Conservation (phyloP, 1,140 invertebrate genomes). For the Apolygus lucorum region DNA sequence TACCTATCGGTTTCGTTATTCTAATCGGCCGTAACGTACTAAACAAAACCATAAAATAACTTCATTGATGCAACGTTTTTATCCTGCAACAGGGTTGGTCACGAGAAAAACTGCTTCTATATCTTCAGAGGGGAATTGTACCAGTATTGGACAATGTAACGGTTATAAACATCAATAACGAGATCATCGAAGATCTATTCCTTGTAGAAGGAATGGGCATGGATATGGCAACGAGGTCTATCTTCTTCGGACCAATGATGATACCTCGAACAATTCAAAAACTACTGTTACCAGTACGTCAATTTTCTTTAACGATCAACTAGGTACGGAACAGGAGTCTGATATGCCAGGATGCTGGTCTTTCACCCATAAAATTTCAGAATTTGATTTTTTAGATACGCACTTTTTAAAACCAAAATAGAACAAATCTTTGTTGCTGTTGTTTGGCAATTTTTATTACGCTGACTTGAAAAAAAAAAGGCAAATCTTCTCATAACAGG, state of each 20-base stretch:
- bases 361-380: too few species aligned
- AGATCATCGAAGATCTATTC: conserved; percentile 28
- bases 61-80: too few species aligned
- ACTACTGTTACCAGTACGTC: conserved; percentile 17
- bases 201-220: conserved; percentile 26
- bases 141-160: conserved; percentile 19
- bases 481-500: too few species aligned
- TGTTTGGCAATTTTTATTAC: too few species aligned
- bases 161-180: conserved; percentile 15
- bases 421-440: too few species aligned
- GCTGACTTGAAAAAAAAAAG: too few species aligned
- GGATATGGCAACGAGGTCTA: conserved; percentile 20
- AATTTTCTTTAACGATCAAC: background rate
- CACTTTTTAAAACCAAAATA: too few species aligned
- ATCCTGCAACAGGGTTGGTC: conserved; percentile 27
- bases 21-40: too few species aligned
- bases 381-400: too few species aligned
- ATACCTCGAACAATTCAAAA: conserved; percentile 27
- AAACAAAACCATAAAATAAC: too few species aligned
- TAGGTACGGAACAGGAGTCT: background rate
- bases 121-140: conserved; percentile 32
- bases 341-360: too few species aligned
- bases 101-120: conserved; percentile 31
- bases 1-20: too few species aligned
- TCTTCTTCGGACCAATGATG: conserved; percentile 18